Percentiles rank a stretch among this genome's conserved stretches.
These are phyloP conservation scores for Lethrus apterus DNA, from an alignment of 1,140 invertebrate species.

Conservation along the genomic window DNA sequence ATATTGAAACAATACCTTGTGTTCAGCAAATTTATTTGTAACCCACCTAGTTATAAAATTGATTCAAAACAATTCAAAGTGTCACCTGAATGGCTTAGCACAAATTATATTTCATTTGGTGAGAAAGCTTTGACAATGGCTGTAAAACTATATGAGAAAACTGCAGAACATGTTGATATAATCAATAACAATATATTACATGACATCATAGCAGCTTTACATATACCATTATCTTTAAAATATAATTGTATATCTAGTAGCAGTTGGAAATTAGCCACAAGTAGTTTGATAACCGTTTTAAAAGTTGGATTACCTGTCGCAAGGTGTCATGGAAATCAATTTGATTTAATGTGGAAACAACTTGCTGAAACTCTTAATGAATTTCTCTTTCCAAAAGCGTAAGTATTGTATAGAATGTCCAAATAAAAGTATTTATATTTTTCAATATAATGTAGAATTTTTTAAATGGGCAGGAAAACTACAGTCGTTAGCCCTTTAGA, in stretches of 20 bases:
- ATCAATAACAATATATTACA: slow-evolving; percentile 70
- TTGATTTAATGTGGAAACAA: slow-evolving; percentile 73
- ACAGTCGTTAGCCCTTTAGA: too few relatives aligned
- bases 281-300: slow-evolving; percentile 70
- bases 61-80: slow-evolving; percentile 45
- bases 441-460: too few relatives aligned
- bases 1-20: slow-evolving; percentile 73
- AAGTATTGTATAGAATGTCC: slow-evolving; percentile 25
- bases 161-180: slow-evolving; percentile 64
- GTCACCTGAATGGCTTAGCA: slow-evolving; percentile 66
- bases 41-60: slow-evolving; percentile 57
- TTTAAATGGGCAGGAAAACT: too few relatives aligned
- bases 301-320: slow-evolving; percentile 82
- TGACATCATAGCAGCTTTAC: slow-evolving; percentile 68
- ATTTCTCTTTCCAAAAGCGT: slow-evolving; percentile 81
- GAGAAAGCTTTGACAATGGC: slow-evolving; percentile 76
- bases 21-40: slow-evolving; percentile 66
- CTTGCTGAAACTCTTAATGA: slow-evolving; percentile 81
- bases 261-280: slow-evolving; percentile 82
- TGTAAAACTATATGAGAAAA: slow-evolving; percentile 74
- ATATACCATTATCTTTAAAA: slow-evolving; percentile 71
- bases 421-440: not conserved
- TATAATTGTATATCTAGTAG: slow-evolving; percentile 74
- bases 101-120: slow-evolving; percentile 85
- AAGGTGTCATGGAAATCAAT: slow-evolving; percentile 63